Evolutionary conservation across 1,140 invertebrate genomes (phyloP).

Genomic region (Gonioctena quinquepunctata): DNA sequence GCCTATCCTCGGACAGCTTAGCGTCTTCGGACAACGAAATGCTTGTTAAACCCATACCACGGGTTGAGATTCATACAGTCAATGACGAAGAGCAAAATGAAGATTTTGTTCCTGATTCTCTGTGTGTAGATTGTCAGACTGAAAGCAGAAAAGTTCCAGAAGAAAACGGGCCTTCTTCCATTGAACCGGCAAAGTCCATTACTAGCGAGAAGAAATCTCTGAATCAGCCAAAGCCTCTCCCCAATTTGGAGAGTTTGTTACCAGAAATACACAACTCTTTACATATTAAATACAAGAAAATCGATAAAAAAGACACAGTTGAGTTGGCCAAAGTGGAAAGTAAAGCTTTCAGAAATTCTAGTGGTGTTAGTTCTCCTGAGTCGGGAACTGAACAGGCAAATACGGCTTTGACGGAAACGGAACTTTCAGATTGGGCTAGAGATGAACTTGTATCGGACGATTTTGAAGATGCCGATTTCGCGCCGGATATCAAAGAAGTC

Average conservation of each 20-base stretch:
- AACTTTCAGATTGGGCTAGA: conserved; percentile 82
- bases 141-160: neutral
- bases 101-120: conserved; percentile 33
- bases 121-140: neutral
- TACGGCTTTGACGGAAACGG: conserved; percentile 77
- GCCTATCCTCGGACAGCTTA: conserved; percentile 66
- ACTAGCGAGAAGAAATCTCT: conserved; percentile 49
- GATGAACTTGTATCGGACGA: conserved; percentile 77
- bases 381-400: conserved; percentile 67
- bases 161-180: no score
- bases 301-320: conserved; percentile 18
- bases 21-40: conserved; percentile 57
- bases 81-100: conserved; percentile 27
- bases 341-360: conserved; percentile 44
- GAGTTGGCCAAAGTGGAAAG: conserved; percentile 23
- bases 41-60: conserved; percentile 32
- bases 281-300: conserved; percentile 33
- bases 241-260: conserved; percentile 42
- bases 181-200: conserved; percentile 38
- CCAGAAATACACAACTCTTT: conserved; percentile 41
- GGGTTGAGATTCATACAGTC: conserved; percentile 31
- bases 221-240: conserved; percentile 53
- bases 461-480: conserved; percentile 68
- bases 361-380: conserved; percentile 60
- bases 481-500: conserved; percentile 62